Base-by-base conservation (phyloP, 1,140 invertebrate species). In the Dendrolimus kikuchii region DNA sequence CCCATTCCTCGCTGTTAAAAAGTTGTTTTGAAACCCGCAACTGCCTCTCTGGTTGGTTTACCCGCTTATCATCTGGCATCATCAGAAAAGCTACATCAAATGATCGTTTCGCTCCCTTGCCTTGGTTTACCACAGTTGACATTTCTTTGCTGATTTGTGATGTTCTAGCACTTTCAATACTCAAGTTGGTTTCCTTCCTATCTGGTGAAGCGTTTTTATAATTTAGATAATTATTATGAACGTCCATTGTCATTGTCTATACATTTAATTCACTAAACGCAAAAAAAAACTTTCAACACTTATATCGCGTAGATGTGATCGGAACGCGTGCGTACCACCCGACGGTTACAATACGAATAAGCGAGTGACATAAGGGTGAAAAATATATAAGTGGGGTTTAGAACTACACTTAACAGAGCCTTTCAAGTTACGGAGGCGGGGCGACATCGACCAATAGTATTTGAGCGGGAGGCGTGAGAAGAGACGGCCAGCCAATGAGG, bases 71-170 rank as follows among this genome's bases (percentile, higher is more conserved):
- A 62, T 95, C 94, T 3, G 94, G 94, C 66, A 94, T 93, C 86
- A 96, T 95, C 5, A 96, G 81, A 60, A 96, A 96, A 2, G 95
- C 95, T 0, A 96, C 95, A 71, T 96, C 95, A 66, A 96, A 96
- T 7, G 94, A 93, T 8, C 95, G 84, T 65, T 96, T 96, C 23
- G 89, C 81, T 5, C 86, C 75, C 59, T 85, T 86, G 5, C 57
- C 71, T 53, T 65, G 74, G 60, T 71, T 81, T 4, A 81, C 42
- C 36, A 71, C 61, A n/a, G 83, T 78, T 7, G 77, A 77, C 68
- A 75, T 76, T 9, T 85, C 85, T 63, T 81, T 81, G 4, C 64
- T 41, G 52, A 65, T 53, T 52, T 74, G 81, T 46, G 77, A 67
- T 49, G 72, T 81, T 68, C 73, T 76, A 38, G 80, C 81, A 81